Evolutionary conservation across 1,140 invertebrate genomes (phyloP).

Genomic region (Araneus ventricosus): DNA sequence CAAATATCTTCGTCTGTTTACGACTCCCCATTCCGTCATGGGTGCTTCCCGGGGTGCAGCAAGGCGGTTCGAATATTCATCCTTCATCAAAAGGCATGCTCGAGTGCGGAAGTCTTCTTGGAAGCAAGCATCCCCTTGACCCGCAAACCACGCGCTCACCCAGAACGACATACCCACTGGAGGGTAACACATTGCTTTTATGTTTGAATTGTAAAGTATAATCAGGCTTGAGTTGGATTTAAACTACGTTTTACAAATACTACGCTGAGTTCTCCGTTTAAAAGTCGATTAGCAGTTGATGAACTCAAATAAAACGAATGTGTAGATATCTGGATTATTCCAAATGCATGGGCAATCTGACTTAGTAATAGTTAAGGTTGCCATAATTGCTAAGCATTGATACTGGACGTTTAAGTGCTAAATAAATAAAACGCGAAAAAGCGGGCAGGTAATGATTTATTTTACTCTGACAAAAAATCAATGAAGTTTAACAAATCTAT

Average conservation of each 20-base stretch:
- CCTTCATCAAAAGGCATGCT: background rate
- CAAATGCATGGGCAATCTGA: background rate
- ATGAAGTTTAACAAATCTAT: too few species aligned
- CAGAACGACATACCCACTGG: background rate
- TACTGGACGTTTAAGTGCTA: too few species aligned
- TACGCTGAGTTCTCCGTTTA: background rate
- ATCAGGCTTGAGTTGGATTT: background rate
- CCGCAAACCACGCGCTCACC: conserved; percentile 15
- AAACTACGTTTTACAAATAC: background rate
- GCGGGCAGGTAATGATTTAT: too few species aligned
- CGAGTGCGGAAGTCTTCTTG: background rate
- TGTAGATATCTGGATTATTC: background rate
- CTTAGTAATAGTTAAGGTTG: too few species aligned
- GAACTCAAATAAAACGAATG: background rate
- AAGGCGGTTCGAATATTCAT: background rate
- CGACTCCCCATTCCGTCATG: background rate
- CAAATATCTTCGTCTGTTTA: background rate
- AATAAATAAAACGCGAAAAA: too few species aligned
- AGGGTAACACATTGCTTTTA: background rate
- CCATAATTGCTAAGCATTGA: too few species aligned
- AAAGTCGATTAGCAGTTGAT: background rate
- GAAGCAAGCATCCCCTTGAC: background rate
- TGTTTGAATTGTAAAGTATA: background rate
- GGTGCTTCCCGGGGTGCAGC: background rate
- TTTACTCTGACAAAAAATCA: too few species aligned